A percentile compares a stretch with the other conserved stretches of the same genome.
phyloP scores from a whole-genome alignment of 2,888 invertebrate species.

The Aromia moschata region DNA sequence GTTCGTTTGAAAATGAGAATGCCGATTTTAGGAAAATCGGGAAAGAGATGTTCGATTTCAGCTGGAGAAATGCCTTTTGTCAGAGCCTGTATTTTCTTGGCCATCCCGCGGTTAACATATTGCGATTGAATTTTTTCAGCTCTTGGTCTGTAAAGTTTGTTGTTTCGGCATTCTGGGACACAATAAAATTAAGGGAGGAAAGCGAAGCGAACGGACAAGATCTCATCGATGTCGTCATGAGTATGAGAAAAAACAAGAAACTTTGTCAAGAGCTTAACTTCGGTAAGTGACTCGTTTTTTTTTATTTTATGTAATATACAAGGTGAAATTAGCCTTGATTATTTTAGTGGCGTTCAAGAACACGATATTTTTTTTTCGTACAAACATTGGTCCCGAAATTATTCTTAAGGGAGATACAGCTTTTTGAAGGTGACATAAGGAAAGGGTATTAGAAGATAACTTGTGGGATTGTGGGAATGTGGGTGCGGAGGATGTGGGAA shows the following conservation, averaged over 20 bases:
- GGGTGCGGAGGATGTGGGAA: too few relatives aligned
- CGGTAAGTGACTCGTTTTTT: constrained; percentile 15
- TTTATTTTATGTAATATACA: background rate
- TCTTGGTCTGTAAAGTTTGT: background rate
- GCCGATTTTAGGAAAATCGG: constrained; percentile 7
- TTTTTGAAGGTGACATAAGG: background rate
- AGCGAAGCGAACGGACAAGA: constrained; percentile 62
- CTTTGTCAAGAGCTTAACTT: constrained; percentile 4
- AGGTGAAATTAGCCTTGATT: too few relatives aligned
- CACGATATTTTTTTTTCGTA: background rate
- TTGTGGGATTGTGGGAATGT: too few relatives aligned
- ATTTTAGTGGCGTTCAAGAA: background rate
- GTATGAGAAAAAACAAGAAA: constrained; percentile 11
- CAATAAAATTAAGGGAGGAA: constrained; percentile 34
- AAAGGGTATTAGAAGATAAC: too few relatives aligned
- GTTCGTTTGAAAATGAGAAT: background rate
- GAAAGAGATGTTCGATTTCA: background rate
- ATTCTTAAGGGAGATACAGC: too few relatives aligned
- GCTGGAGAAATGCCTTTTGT: background rate
- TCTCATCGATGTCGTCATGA: constrained; percentile 64
- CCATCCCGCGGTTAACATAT: background rate
- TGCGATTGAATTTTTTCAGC: constrained; percentile 2
- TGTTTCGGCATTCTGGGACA: background rate
- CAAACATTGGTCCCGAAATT: too few relatives aligned
- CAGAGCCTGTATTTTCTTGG: background rate